Base-by-base conservation (phyloP, 1,140 invertebrate genomes). In the Drusus annulatus region DNA sequence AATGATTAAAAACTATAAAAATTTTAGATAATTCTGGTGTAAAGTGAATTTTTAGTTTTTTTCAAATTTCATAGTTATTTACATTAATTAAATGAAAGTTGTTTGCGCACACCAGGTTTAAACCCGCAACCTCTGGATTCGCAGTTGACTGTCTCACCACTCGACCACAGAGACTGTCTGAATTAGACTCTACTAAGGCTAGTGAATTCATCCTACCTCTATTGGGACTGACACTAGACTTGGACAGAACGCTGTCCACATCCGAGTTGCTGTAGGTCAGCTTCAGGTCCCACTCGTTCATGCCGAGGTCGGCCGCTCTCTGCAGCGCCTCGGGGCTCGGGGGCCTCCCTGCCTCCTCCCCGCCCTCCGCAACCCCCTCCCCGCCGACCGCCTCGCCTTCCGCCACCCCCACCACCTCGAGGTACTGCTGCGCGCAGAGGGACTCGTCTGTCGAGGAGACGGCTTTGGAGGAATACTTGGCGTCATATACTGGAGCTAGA, bases 221-320 rank as follows among this genome's bases (percentile, higher is more conserved):
- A 25, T 83, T 80, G 16, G 79, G 45, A 17, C 63, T 79, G 7
- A 74, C n/a, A 21, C 76, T 79, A 45, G 77, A 52, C 68, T 81
- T 81, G 45, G 82, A 81, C 1, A 83, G 77, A 8, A 83, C 62
- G 58, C 77, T 81, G 16, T 77, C 74, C 13, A 76, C 56, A 31
- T 81, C 79, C 0, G 69, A 79, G 31, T 52, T 58, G 45, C 60
- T 79, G 56, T 79, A 79, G 5, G 76, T 50, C 71, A 63, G n/a
- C 71, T 78, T 80, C 23, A 80, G 51, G 21, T 80, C 79, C 81
- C 81, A 83, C 76, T 80, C 76, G 54, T 78, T 80, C 73, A 82
- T 82, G 28, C 73, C 74, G 5, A 28, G 51, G 73, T 83, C 79
- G 7, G 63, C 28, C 1, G 69, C 21, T 16, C 71, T 71, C 52